These are phyloP conservation scores for Drosophila leontia DNA, from an alignment of 1,140 invertebrate species.

Conservation along the genomic window DNA sequence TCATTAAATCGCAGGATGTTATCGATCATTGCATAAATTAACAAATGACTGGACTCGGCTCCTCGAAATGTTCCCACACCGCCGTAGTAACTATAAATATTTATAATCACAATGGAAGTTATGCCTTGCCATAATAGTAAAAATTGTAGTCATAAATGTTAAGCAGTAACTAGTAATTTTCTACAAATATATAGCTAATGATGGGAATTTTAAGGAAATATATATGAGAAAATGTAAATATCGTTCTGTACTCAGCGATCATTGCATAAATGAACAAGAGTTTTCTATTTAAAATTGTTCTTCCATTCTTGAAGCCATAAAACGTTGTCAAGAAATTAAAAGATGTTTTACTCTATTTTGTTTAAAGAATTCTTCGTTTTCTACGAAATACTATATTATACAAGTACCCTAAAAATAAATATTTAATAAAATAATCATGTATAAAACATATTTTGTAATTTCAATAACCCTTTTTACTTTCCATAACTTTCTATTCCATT, in stretches of 20 bases:
- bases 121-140: conserved; percentile 24
- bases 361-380: not conserved
- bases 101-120: conserved; percentile 52
- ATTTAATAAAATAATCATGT: not conserved
- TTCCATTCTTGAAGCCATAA: too few species aligned
- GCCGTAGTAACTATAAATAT: conserved; percentile 44
- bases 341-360: too few species aligned
- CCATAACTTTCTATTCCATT: conserved; percentile 9
- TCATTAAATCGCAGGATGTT: conserved; percentile 81
- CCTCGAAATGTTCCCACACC: conserved; percentile 17
- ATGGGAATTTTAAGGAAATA: not conserved
- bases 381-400: not conserved
- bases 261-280: not conserved
- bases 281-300: not conserved
- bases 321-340: too few species aligned
- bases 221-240: too few species aligned
- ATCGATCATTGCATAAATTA: conserved; percentile 84
- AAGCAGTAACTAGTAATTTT: not conserved
- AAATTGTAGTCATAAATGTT: too few species aligned
- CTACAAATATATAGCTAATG: not conserved
- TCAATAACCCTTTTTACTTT: not conserved
- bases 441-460: not conserved
- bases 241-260: too few species aligned
- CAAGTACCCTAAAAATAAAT: not conserved
- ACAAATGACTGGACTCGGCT: conserved; percentile 30